Base-by-base conservation (phyloP, 2,888 invertebrate genomes). In the Chaitophorus viminalis region DNA sequence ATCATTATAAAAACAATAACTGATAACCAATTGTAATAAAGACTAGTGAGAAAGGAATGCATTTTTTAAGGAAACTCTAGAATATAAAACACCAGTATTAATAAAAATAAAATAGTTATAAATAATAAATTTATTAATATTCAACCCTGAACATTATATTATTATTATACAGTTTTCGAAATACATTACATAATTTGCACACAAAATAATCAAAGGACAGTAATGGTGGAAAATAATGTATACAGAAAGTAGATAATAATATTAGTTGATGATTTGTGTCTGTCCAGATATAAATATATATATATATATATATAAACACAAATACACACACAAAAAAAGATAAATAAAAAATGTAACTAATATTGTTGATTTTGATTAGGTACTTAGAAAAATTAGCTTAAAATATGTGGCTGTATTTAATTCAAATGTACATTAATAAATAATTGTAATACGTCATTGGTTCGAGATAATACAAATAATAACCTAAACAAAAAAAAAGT, bases 61-160 rank as follows among this genome's bases (percentile, higher is more conserved):
- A 9, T 46, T 46, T 11, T 46, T 46, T 14, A 46, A 46, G 46
- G 46, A 29, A 79, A 39, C 11, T 52, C 21, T 25, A 68, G 65
- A 46, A 25, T 36, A 54, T n/a, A 79, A 78, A 78, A 9, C 14
- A 29, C 9, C 72, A 76, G 65, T 68, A 86, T 70, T 54, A 78
- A 72, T 46, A 68, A 65, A 60, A 77, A 68, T 33, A 39, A 78
- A 87, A 87, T 81, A 60, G 65, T 81, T 87, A 87, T 87, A 87
- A 74, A 87, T 87, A 87, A 81, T 81, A 79, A 65, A 87, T 87
- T 87, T 87, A 87, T 87, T 87, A 87, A 81, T 87, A 87, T 87
- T 87, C 87, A 87, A 87, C 87, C 87, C 87, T 87, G 87, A 87
- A 87, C 87, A 87, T 87, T 87, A 87, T 87, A 60, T 84, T 77